Base-by-base conservation (phyloP, 2,113 vertebrate species). In the Centropus bengalensis region DNA sequence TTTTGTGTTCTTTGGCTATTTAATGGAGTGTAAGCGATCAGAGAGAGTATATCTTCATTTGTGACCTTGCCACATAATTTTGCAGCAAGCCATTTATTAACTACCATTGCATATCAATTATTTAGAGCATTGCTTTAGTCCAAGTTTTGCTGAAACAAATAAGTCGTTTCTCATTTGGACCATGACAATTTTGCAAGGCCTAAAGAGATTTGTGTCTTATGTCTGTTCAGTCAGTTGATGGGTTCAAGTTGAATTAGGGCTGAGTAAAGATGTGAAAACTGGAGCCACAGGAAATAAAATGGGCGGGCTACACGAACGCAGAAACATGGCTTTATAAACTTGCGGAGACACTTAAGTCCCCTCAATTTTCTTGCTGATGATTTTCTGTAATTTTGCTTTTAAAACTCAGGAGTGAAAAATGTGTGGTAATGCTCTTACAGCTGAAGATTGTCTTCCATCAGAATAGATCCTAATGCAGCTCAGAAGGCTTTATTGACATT, bases 371-470 rank as follows among this genome's bases (percentile, higher is more conserved):
- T 83, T 83, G 32, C 49, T 87, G 40, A 44, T 77, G 63, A 4
- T 78, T 79, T 87, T 89, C 66, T 92, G 69, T 92, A 51, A 51
- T 87, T 91, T 88, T 73, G 23, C 45, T 74, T 92, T 30, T 82
- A 85, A 54, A 79, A 63, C 45, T 70, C 32, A 33, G 17, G 45
- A 8, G 11, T 47, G 42, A 38, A 70, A 83, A 83, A 55, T 42
- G 27, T 1, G 0, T 55, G 63, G 42, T 49, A 75, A 70, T 63
- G 49, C n/a, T 86, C 42, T 76, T 82, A 36, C 6, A 77, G 47
- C 10, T 74, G 59, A 59, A 74, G 45, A 49, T 44, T 67, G 42
- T 55, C 30, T 90, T 88, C 68, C 54, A n/a, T 69, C n/a, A 54
- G 81, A 75, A n/a, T 10, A 64, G 62, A 52, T 78, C 58, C 58